Conservation (phyloP, 2,888 invertebrate species). For the Strigamia maritima region DNA sequence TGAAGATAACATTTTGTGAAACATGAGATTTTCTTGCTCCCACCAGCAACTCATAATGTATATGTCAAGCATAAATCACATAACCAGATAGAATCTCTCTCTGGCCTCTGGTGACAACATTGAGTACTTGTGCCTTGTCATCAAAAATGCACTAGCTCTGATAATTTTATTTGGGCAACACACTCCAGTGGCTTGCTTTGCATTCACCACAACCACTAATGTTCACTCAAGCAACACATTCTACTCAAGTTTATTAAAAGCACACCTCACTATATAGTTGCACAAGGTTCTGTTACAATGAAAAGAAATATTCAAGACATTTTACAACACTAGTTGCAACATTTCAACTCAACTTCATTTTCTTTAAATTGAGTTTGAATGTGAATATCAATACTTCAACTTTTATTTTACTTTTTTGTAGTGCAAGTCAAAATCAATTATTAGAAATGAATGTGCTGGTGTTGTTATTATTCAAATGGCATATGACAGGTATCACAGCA, state of each 20-base stretch:
- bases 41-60: conserved; percentile 10
- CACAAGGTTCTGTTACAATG: background rate
- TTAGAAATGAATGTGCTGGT: background rate
- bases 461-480: background rate
- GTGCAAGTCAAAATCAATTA: background rate
- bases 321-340: too few species aligned
- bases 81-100: background rate
- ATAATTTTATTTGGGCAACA: background rate
- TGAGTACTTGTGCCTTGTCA: conserved; percentile 8
- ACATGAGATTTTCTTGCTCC: background rate
- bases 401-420: too few species aligned
- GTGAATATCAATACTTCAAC: too few species aligned
- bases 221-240: conserved; percentile 5
- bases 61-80: background rate
- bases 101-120: conserved; percentile 1
- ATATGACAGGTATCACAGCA: background rate
- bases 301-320: too few species aligned
- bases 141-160: background rate
- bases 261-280: background rate
- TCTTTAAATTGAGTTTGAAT: too few species aligned
- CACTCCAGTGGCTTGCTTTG: background rate
- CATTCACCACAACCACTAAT: conserved; percentile 9
- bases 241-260: conserved; percentile 5
- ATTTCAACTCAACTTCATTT: background rate
- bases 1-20: background rate